Base-by-base conservation (phyloP, 1,140 invertebrate genomes). In the Colletes latitarsis region DNA sequence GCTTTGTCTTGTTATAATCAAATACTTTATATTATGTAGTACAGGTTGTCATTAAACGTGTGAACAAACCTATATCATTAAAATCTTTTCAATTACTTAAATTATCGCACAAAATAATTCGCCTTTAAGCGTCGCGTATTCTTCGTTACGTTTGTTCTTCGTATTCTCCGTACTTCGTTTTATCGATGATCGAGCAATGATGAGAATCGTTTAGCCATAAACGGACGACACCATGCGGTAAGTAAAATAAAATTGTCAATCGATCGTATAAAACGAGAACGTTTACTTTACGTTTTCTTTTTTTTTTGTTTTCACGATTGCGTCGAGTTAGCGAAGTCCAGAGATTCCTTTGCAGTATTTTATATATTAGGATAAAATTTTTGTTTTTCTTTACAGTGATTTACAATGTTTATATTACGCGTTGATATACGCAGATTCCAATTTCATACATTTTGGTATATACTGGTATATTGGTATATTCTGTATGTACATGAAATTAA, bases 21-120 rank as follows among this genome's bases (percentile, higher is more conserved):
- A 87, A 87, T 86, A 87, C 85, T 87, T 86, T 86, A 79, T 86
- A 86, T 86, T 83, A 86, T 87, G 85, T 87, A 87, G 84, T 82
- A 86, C 81, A 87, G 85, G 76, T 86, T 86, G 84, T 87, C 84
- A 87, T 87, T 87, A 87, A 87, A 87, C 81, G 84, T 86, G 77
- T 87, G 85, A 87, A 77, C 76, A 86, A 86, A 81, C 64, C 72
- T 86, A 82, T 69, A 79, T 71, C 76, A 71, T 81, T 70, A 69
- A 64, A 74, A 58, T 57, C 69, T 69, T 81, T 81, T 43, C 49
- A 67, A 67, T 67, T 67, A 67, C 43, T 21, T 14, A 67, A 67
- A 57, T 53, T 21, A 70, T 67, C 57, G 14, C 49, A 12, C 17
- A 3, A 71, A 14, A 19, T 21, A 55, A 64, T 55, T 52, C 6